phyloP scores from a whole-genome alignment of 2,888 invertebrate species.

The Adelphocoris suturalis region DNA sequence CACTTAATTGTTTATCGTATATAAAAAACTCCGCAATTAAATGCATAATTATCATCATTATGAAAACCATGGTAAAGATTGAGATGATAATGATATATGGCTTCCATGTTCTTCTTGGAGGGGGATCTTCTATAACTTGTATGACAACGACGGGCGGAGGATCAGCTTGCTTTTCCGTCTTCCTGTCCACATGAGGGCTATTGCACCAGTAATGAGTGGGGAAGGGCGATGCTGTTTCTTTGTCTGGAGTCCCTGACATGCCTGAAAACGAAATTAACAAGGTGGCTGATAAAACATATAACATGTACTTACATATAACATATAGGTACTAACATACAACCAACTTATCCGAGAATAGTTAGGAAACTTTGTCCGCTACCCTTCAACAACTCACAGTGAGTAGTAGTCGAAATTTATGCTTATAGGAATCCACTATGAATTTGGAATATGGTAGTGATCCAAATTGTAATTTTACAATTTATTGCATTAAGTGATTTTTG shows the following conservation, averaged over 20 bases:
- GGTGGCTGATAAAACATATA: too few relatives aligned
- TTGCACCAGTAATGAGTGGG: slow-evolving; percentile 34
- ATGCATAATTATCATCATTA: background rate
- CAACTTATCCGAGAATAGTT: too few relatives aligned
- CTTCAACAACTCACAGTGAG: too few relatives aligned
- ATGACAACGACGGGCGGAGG: background rate
- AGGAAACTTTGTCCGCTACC: too few relatives aligned
- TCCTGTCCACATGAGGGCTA: background rate
- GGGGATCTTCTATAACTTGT: too few relatives aligned
- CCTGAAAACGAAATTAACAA: background rate
- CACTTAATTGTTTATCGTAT: background rate
- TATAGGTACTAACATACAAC: too few relatives aligned
- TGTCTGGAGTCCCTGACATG: slow-evolving; percentile 38
- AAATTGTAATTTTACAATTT: too few relatives aligned
- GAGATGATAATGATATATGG: background rate
- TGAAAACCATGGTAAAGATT: background rate
- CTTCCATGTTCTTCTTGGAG: background rate
- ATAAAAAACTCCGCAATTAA: background rate
- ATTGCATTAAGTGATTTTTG: too few relatives aligned
- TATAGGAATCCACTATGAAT: too few relatives aligned
- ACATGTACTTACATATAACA: too few relatives aligned
- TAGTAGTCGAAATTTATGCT: too few relatives aligned
- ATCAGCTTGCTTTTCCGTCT: background rate
- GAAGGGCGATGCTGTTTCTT: slow-evolving; percentile 39
- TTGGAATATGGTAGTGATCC: too few relatives aligned